These are phyloP conservation scores for Tetheella fluctuosa DNA, from an alignment of 2,888 invertebrate genomes.

Conservation along the genomic window DNA sequence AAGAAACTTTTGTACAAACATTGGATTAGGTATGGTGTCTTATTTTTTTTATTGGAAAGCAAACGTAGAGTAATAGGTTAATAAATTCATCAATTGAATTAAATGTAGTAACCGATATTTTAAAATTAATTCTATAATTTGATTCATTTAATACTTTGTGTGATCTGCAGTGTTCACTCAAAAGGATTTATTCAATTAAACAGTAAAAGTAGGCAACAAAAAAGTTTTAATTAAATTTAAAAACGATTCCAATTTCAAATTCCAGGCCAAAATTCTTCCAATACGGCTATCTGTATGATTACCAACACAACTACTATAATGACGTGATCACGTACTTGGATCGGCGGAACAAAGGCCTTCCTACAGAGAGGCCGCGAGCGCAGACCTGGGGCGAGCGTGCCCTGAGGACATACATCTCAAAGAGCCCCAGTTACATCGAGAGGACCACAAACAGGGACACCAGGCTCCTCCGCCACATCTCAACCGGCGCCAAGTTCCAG, in stretches of 20 bases:
- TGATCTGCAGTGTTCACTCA: too few relatives aligned
- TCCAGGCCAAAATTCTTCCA: constrained; percentile 90
- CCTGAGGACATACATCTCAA: constrained; percentile 87
- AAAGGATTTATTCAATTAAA: too few relatives aligned
- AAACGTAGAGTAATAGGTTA: too few relatives aligned
- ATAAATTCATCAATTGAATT: too few relatives aligned
- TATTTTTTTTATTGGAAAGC: too few relatives aligned
- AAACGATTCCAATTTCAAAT: constrained; percentile 30
- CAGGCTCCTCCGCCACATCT: constrained; percentile 85
- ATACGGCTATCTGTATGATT: constrained; percentile 92
- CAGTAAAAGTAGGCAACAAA: too few relatives aligned
- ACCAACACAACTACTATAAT: constrained; percentile 93
- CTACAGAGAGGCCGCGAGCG: constrained; percentile 89
- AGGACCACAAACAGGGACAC: constrained; percentile 85
- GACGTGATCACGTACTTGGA: constrained; percentile 93
- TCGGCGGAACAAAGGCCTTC: constrained; percentile 87
- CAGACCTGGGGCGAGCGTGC: constrained; percentile 95
- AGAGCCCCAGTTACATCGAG: constrained; percentile 87
- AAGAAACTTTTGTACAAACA: constrained; percentile 90
- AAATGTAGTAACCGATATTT: too few relatives aligned
- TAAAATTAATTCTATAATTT: too few relatives aligned
- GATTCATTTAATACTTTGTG: too few relatives aligned
- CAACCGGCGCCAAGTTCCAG: constrained; percentile 87
- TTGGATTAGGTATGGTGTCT: constrained; percentile 88
- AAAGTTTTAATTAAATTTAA: too few relatives aligned